Evolutionary conservation across 2,113 vertebrate species (phyloP), one percentile per base, ranked within the genome.

Genomic region (Trinectes maculatus): DNA sequence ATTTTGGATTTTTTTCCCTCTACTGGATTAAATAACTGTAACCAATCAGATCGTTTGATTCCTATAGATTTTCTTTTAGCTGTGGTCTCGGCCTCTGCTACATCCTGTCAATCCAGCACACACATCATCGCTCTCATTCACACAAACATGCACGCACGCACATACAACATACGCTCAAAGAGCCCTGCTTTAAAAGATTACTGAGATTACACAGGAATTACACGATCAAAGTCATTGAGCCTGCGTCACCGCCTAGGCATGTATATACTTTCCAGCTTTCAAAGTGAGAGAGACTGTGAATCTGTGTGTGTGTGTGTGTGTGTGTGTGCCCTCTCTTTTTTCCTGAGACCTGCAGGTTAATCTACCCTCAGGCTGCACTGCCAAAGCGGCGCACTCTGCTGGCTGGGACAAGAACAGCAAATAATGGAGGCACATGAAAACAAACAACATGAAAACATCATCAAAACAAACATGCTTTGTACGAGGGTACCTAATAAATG

Each of bases 141-240:
- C 67, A 71, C 61, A 64, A 54, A 63, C 61, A 62, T 69, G 34
- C 59, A 47, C 39, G 34, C n/a, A 18, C 74, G 34, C 62, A 29
- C 56, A 71, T 34, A 46, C 59, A 81, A 51, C 64, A 83, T 82
- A 69, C 64, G 85, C 74, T 74, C 85, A 90, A 86, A 79, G 78
- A 71, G 85, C 84, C 76, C 74, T 85, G 81, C 82, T 91, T 92
- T 88, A 91, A 88, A 84, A 91, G 91, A 92, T 93, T 92, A 93
- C 90, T 87, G 89, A 90, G 91, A 93, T 93, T 92, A 93, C 87
- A 65, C 85, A 79, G 88, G 91, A 91, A 93, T 93, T 93, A 93
- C 90, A 85, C 56, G 87, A 93, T 93, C 91, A 93, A 93, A 92
- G 91, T 77, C 78, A 87, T 74, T 82, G 86, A 89, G 87, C 85